Conservation (phyloP, 2,113 vertebrate genomes). For the Gambusia affinis region DNA sequence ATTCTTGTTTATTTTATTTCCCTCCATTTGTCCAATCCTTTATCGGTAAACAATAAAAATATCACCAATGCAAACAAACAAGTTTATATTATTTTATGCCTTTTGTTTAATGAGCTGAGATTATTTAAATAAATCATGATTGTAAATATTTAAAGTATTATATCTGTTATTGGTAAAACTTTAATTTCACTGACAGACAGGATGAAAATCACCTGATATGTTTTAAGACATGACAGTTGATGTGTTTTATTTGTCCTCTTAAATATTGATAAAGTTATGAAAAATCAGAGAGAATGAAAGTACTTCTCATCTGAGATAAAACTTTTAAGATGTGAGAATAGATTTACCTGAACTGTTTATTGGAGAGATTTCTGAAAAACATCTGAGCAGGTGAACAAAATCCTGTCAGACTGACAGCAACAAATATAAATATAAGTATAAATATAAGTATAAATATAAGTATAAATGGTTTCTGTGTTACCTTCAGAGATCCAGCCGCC, state of each 20-base stretch:
- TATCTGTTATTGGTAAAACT: neutral
- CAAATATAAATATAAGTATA: neutral
- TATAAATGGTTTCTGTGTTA: constrained; percentile 15
- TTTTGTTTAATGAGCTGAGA: neutral
- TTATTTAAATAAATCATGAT: neutral
- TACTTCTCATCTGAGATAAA: neutral
- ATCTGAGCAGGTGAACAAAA: neutral
- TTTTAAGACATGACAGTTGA: too few relatives aligned
- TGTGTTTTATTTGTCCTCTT: too few relatives aligned
- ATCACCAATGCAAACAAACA: neutral
- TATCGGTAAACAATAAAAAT: neutral
- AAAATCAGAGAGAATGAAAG: neutral
- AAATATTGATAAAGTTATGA: too few relatives aligned
- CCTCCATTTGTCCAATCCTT: neutral
- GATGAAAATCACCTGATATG: neutral
- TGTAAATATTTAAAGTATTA: too few relatives aligned
- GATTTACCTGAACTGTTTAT: neutral
- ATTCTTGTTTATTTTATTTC: too few relatives aligned
- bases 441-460: neutral
- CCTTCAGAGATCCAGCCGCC: constrained; percentile 44
- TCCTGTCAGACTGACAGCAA: neutral
- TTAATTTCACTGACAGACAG: neutral
- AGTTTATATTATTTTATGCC: neutral
- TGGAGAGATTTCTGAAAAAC: neutral
- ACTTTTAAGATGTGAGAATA: neutral